Evolutionary conservation across 2,797 vertebrate genomes (phyloP).

Genomic region (Gymnothorax reevesii): DNA sequence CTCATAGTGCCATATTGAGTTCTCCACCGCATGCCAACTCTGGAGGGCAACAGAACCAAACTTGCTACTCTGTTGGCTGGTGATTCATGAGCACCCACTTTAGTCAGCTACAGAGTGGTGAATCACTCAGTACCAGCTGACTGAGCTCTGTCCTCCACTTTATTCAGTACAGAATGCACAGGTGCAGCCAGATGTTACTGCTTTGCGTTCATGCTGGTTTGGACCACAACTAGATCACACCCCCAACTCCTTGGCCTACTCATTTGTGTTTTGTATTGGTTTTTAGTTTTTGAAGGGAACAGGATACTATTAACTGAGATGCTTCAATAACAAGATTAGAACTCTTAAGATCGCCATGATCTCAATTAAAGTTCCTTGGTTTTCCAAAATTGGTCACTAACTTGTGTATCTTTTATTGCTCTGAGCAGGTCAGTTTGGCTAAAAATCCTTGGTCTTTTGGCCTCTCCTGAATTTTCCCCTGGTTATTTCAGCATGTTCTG

Average conservation of each 20-base stretch:
- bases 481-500: neutral
- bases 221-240: neutral
- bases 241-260: neutral
- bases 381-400: neutral
- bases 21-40: neutral
- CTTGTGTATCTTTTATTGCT: neutral
- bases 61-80: neutral
- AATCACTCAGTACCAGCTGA: neutral
- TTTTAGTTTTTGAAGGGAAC: neutral
- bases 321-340: neutral
- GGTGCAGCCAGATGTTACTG: too few species aligned
- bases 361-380: neutral
- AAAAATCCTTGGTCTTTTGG: neutral
- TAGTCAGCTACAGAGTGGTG: neutral
- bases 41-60: neutral
- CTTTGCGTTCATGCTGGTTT: neutral
- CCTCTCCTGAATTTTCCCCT: neutral
- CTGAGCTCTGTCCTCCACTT: too few species aligned
- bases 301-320: neutral
- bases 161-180: too few species aligned
- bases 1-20: too few species aligned
- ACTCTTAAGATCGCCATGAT: neutral
- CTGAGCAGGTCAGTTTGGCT: slow-evolving; percentile 7
- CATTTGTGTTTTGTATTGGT: neutral
- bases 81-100: neutral